A percentile compares a stretch with the other conserved stretches of the same genome.
Conservation (phyloP, 2,113 vertebrate species). For the Colossoma macropomum region DNA sequence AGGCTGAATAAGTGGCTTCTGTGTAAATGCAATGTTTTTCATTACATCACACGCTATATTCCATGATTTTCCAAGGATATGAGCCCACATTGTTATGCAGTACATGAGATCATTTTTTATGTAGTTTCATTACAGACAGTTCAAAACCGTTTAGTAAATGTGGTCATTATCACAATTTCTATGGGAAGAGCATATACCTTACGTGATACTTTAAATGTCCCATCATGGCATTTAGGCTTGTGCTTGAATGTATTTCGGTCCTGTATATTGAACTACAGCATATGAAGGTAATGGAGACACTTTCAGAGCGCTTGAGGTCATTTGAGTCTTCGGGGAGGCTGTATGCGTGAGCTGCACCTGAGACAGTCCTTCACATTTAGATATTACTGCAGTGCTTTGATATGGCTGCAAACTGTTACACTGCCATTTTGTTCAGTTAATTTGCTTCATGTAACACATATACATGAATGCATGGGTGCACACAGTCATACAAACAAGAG, state of each 20-base stretch:
- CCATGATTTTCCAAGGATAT: too few relatives aligned
- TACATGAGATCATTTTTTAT: too few relatives aligned
- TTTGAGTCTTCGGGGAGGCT: background rate
- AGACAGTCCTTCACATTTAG: background rate
- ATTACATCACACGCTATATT: too few relatives aligned
- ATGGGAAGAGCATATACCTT: too few relatives aligned
- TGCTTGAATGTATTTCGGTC: background rate
- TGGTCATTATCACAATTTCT: too few relatives aligned
- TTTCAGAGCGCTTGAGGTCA: background rate
- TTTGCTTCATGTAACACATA: background rate
- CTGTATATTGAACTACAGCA: background rate
- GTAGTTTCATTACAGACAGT: too few relatives aligned
- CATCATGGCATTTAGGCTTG: too few relatives aligned
- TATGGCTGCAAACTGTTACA: background rate
- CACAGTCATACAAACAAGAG: background rate
- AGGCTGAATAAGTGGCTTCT: too few relatives aligned
- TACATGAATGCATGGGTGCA: background rate
- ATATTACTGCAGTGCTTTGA: background rate
- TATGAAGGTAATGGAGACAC: background rate
- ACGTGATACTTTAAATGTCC: too few relatives aligned
- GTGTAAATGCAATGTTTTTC: too few relatives aligned
- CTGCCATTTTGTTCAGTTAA: background rate
- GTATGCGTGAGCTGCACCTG: background rate
- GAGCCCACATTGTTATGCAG: too few relatives aligned
- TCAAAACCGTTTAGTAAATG: too few relatives aligned